Base-by-base conservation (phyloP, 2,113 vertebrate species). In the Corapipo altera region DNA sequence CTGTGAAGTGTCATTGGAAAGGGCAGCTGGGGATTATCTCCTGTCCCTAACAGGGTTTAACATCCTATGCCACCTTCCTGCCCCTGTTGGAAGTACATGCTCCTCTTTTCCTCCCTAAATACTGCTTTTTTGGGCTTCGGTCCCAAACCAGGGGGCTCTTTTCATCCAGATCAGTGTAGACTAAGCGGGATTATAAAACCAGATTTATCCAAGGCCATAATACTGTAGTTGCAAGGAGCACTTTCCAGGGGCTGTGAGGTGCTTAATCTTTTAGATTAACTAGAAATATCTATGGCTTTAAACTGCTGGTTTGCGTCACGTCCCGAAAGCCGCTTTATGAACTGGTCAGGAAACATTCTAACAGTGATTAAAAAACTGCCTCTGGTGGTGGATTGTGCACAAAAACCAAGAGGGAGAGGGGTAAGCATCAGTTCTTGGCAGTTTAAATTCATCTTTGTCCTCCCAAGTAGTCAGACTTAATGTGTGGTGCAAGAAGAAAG, bases 261-360 rank as follows among this genome's bases (percentile, higher is more conserved):
- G 95, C 94, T 97, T 97, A 97, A 97, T 96, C 95, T 95, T 96
- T 91, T 94, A 97, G 96, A 97, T 97, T 96, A 97, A 97, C 95
- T 95, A 74, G 89, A 96, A 96, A 89, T 95, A 94, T 96, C 95
- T 95, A 18, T 96, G 83, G 96, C 94, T 96, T 97, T 97, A 95
- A 95, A 96, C 18, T 69, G 54, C 83, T 28, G 95, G 4, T 95
- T 96, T 97, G 91, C 96, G 94, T 97, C 97, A 97, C 41, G 54
- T 71, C 94, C 96, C 20, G 3, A 97, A 97, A 97, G 96, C 97
- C 3, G 95, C 96, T 97, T 97, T 97, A 43, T 70, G 65, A 87
- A 85, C 72, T 58, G 73, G 61, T 6, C 39, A 82, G 79, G 90
- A 94, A 87, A 92, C 77, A 57, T 86, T 88, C 48, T 58, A 94